Evolutionary conservation across 2,888 invertebrate species (phyloP), one percentile per base, ranked within the genome.

Genomic region (Aplocera efformata): DNA sequence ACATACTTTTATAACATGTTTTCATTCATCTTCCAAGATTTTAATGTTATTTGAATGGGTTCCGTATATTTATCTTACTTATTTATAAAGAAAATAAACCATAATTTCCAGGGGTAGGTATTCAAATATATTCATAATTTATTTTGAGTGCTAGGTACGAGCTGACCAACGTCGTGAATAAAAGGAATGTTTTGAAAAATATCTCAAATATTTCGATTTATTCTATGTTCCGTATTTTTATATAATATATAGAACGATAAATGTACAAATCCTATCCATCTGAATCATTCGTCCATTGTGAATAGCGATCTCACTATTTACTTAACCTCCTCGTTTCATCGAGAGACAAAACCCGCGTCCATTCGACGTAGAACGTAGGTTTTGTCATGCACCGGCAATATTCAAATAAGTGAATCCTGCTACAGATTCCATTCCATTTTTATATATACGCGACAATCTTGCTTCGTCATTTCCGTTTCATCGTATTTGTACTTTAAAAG

Each of bases 261-360:
- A 73, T 63, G n/a, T 63, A 67, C 65, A 70, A 79, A 72, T 63
- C 72, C 66, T 62, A 70, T 76, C 70, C 68, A 63, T 56, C 53
- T 57, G 63, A 57, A 74, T 70, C 61, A 71, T 67, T 66, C 59
- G 60, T 66, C 66, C 61, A 69, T 70, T 72, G 71, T 72, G 65
- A 72, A 76, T 63, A 60, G 63, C 63, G 67, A 76, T 76, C 72
- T 58, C 57, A 67, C 64, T 82, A 81, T 83, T 85, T 84, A 78
- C 73, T 78, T 80, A 81, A 77, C 81, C 81, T 72, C n/a, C n/a
- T n/a, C n/a, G 73, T 69, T 79, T 76, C 72, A 67, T 58, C 55
- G 60, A 62, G 65, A 67, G 67, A 73, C 67, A 72, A 75, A 74
- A 64, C 68, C 63, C 55, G 53, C 56, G 48, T 60, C 65, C 67